Evolutionary conservation across 2,888 invertebrate species (phyloP), one percentile per base, ranked within the genome.

Genomic region (Euzetes globulus): DNA sequence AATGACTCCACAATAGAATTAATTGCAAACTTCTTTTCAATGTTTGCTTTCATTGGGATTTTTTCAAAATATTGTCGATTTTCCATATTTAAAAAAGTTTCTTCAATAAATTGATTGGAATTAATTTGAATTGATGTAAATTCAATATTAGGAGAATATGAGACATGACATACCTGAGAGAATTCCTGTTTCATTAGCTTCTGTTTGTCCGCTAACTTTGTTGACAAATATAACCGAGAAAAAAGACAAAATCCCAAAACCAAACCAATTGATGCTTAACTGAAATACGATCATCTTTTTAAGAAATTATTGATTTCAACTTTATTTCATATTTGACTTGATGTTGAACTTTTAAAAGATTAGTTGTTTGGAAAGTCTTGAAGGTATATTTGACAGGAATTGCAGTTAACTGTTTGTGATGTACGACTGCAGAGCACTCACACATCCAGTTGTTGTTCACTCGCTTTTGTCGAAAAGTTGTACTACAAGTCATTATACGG

Each of bases 171-270:
- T 72, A 75, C 75, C 75, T 25, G 75, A 63, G 17, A 75, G 63
- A 15, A 72, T 50, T 33, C 72, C 72, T 5, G 75, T 75, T 5
- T 75, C 75, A 58, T 72, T 72, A 5, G 72, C 27, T 29, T 71
- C 37, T 55, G 71, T n/a, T 47, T 37, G 68, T 68, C 68, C 68
- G n/a, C 19, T 68, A 17, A 68, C 68, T 45, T 41, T 11, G 7
- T 22, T 68, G 2, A 45, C 68, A 22, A 11, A 41, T 1, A 63
- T 4, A 2, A 63, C 1, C 2, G 33, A 63, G 33, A 63, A 63
- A 17, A 63, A 5, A 33, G 33, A 29, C 17, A 63, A 33, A n/a
- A 63, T 4, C 33, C 37, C 33, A 63, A 63, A 37, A 63, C 37
- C n/a, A 63, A 63, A 37, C 27, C 37, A 33, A 37, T 37, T 37